Base-by-base conservation (phyloP, 1,140 invertebrate species). In the Tetramorium parvispinum region DNA sequence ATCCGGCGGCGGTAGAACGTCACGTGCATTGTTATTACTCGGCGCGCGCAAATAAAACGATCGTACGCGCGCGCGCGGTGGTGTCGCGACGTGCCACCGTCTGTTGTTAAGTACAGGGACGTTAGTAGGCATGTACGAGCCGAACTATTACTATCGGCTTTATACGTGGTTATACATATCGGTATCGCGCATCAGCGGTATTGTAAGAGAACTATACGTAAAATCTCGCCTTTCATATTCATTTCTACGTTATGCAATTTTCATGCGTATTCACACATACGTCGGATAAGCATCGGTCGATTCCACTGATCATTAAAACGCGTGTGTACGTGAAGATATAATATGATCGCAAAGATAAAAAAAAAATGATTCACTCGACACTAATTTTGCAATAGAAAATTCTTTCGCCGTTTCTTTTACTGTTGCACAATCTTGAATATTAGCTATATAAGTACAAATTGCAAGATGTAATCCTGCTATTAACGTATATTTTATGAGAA, bases 21-120 rank as follows among this genome's bases (percentile, higher is more conserved):
- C 37, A 40, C 51, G 63, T 13, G 57, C 83, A 83, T 89, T 86
- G 87, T 78, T 37, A 51, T 53, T 21, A 49, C 7, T 21, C 40
- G 27, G 18, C 71, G 79, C 76, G 68, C 66, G 88, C 63, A 1
- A 82, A 89, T 71, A 68, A 89, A 77, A 82, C 21, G 76, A 43
- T 57, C 68, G 43, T 65, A 32, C 24, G 10, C 46, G 55, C 68
- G 43, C 71, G 51, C 37, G 10, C 46, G 55, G 75, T 51, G 73
- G 16, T 61, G 55, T 88, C 77, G 73, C 59, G 10, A 16, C 18
- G n/a, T 21, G 59, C 24, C 61, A 51, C 70, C 55, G 40, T 16
- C 32, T 66, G 46, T 53, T 43, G 61, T 79, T 68, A 51, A 53
- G 32, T 53, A 70, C n/a, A 11, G 46, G 24, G 24, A 53, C 46